Percentiles rank a stretch among this genome's conserved stretches.
Conservation (phyloP, 2,113 vertebrate genomes). For the Cebidichthys violaceus region DNA sequence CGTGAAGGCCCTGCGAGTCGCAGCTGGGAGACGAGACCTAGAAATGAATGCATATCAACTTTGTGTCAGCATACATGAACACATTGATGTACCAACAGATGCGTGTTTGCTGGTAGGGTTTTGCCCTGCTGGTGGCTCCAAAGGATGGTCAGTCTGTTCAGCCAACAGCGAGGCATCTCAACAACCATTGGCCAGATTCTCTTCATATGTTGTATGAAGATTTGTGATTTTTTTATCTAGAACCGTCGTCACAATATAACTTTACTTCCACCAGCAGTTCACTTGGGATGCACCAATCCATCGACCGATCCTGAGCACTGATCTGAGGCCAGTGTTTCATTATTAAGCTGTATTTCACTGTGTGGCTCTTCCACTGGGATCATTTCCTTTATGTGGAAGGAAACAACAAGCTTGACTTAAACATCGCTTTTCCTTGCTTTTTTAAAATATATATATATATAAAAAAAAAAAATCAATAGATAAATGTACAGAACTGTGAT, state of each 20-base stretch:
- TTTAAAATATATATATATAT: too few relatives aligned
- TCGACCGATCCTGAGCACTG: too few relatives aligned
- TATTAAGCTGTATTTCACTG: too few relatives aligned
- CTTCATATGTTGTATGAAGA: neutral
- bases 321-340: too few relatives aligned
- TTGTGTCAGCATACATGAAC: neutral
- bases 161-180: neutral
- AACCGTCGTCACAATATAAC: neutral
- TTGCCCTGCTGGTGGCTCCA: neutral
- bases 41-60: slow-evolving; percentile 3
- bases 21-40: slow-evolving; percentile 92
- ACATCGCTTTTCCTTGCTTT: neutral
- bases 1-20: slow-evolving; percentile 94
- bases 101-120: neutral
- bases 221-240: neutral
- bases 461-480: too few relatives aligned
- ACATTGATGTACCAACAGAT: neutral
- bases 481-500: too few relatives aligned
- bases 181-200: neutral
- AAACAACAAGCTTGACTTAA: too few relatives aligned
- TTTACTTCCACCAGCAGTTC: neutral
- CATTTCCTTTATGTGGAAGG: too few relatives aligned
- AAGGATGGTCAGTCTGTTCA: neutral
- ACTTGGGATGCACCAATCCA: too few relatives aligned
- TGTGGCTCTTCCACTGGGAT: too few relatives aligned